Conservation (phyloP, 2,888 invertebrate genomes). For the Lasioglossum lativentre region DNA sequence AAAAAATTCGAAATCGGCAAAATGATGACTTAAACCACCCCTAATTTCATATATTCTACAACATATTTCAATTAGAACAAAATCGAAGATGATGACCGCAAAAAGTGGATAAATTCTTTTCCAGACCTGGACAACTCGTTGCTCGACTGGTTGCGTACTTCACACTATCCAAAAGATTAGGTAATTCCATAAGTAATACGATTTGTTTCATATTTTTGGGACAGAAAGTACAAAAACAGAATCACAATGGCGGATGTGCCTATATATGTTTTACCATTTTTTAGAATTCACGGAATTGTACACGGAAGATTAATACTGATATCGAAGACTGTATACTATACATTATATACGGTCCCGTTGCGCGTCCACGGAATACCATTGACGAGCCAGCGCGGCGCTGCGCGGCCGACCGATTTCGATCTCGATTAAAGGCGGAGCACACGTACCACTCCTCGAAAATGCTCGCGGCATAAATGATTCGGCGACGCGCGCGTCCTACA, state of each 20-base stretch:
- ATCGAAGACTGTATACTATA: background rate
- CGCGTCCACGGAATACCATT: conserved; percentile 45
- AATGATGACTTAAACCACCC: no score
- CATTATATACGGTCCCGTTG: conserved; percentile 44
- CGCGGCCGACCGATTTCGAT: conserved; percentile 68
- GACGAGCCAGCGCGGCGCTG: conserved; percentile 42
- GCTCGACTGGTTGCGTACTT: no score
- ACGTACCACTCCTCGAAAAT: conserved; percentile 71
- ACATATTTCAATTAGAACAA: no score
- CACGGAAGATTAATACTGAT: background rate
- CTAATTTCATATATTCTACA: no score
- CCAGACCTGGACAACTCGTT: no score
- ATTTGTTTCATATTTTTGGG: background rate
- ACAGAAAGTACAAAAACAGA: background rate
- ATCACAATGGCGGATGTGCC: no score
- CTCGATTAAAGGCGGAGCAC: conserved; percentile 75
- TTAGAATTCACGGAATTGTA: background rate
- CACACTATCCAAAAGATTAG: no score
- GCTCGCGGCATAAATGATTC: conserved; percentile 73
- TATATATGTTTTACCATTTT: background rate
- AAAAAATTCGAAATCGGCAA: no score
- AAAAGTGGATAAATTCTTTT: no score
- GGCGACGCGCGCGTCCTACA: conserved; percentile 70
- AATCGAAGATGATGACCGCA: no score
- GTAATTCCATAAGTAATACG: no score